Base-by-base conservation (phyloP, 2,888 invertebrate species). In the Hirtodrosophila confusa region DNA sequence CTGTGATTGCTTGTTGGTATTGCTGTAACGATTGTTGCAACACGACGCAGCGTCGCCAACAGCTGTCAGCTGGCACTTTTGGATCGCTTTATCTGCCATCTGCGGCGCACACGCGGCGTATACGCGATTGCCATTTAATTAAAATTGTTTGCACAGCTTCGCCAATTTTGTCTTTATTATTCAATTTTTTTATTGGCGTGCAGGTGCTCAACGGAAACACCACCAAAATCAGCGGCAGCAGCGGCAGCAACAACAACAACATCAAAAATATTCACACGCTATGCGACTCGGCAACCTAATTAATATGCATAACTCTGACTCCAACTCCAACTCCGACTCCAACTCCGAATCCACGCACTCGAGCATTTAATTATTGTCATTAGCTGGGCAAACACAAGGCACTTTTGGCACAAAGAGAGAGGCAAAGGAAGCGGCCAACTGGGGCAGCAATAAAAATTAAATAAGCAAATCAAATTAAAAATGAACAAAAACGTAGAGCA, bases 81-180 rank as follows among this genome's bases (percentile, higher is more conserved):
- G 57, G 58, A 58, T 56, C 67, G 75, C 57, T 63, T 80, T 82
- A 86, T 80, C 83, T 74, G 58, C 55, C 71, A 82, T 80, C 80
- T 66, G 50, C 49, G 48, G 55, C 60, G 36, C 62, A 67, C 78
- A 86, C 72, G 80, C 79, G 76, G 80, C 86, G 83, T 83, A 86
- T 84, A 85, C 85, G 82, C 82, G 77, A 84, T 86, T 86, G 84
- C 80, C 86, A 75, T 84, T 84, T 84, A 84, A 84, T 84, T 84
- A 84, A 84, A 84, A 84, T 84, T 84, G 86, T 83, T 83, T 80
- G 86, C 84, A 78, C 82, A 80, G 72, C 73, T 55, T 72, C 63
- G 63, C 63, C 75, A 65, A 56, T 54, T 50, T 72, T 82, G 67
- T 60, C 35, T 61, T 55, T 50, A 60, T 67, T 64, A 58, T 62